Base-by-base conservation (phyloP, 2,797 vertebrate genomes). In the Cephalopachus bancanus region DNA sequence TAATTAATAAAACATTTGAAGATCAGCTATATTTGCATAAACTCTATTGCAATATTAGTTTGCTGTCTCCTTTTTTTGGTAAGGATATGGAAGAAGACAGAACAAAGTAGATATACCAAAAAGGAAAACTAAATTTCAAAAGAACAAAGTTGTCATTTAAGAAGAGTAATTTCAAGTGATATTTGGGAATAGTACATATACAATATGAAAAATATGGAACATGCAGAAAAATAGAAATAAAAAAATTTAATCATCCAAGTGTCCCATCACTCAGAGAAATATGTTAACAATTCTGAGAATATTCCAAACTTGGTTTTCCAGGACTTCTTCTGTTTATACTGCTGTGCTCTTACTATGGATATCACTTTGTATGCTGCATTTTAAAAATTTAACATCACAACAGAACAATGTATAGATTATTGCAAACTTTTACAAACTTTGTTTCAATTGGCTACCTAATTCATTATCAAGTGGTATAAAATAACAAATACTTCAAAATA, bases 1-100 rank as follows among this genome's bases (percentile, higher is more conserved):
- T 78, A 94, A 91, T 86, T 64, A 75, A 88, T 9, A 71, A 83
- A 93, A 92, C n/a, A 55, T 95, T 83, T 95, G 88, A 93, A 92
- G 17, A 89, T 89, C 30, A 91, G 10, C 20, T 93, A 76, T 78
- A 84, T 96, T 83, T n/a, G 53, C 8, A 49, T 72, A 81, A 76
- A 62, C 24, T 84, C 28, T 19, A 67, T 71, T 72, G 16, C 53
- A 83, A 57, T 69, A 81, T 83, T 89, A 83, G 76, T 95, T 96
- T 94, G 15, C 10, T 76, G 93, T 91, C 12, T 4, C 14, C 16
- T 12, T 14, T 55, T 94, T 91, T 80, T 49, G 33, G 11, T 83
- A 87, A 89, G 69, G 3, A 16, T 67, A 1, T 94, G 16, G 33
- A 69, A 94, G 22, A 85, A 94, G 51, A 93, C 33, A 89, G 22